phyloP scores from a whole-genome alignment of 2,797 vertebrate genomes.

The Bovichtus variegatus region DNA sequence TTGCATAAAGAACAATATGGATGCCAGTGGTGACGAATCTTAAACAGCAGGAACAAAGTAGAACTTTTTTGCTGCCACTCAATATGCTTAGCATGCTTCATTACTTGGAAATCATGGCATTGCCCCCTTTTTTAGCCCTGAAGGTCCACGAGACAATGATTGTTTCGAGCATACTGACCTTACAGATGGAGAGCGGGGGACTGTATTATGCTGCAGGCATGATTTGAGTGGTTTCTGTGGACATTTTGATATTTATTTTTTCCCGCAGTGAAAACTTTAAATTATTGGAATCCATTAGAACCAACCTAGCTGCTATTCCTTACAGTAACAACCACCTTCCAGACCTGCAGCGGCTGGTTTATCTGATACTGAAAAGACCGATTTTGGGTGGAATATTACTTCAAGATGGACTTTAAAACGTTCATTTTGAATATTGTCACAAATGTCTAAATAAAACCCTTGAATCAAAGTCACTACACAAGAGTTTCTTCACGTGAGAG shows the following conservation, averaged over 20 bases:
- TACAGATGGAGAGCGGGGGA: conserved; percentile 7
- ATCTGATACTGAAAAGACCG: background rate
- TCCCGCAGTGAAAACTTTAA: background rate
- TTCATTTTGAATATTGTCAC: background rate
- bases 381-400: background rate
- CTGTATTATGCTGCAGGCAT: background rate
- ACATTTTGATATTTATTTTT: conserved; percentile 29
- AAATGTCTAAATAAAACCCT: background rate
- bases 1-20: background rate
- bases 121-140: background rate
- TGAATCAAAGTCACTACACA: background rate
- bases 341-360: conserved; percentile 1
- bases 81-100: background rate
- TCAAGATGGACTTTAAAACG: background rate
- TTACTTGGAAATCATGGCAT: background rate
- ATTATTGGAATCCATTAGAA: conserved; percentile 15
- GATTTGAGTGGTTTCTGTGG: conserved; percentile 23
- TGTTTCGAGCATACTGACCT: conserved; percentile 16
- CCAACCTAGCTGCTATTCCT: background rate
- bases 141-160: background rate
- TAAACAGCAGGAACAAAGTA: background rate
- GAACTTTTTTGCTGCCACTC: background rate
- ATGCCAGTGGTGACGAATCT: background rate
- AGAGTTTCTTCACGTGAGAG: background rate
- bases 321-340: background rate